Conservation (phyloP, 2,797 vertebrate species). For the Gallinago solitaria region DNA sequence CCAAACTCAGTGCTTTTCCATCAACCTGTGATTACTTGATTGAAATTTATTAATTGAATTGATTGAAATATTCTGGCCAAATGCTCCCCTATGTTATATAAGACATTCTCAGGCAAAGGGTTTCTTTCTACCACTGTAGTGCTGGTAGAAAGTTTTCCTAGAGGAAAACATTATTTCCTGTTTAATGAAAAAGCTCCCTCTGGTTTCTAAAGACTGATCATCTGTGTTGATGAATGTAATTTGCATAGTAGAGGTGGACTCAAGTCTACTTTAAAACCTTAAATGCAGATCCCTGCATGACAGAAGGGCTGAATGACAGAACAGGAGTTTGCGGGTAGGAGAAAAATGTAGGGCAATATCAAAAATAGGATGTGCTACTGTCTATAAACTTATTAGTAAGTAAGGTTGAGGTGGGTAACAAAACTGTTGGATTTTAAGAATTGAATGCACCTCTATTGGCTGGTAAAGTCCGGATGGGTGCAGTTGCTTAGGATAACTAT, state of each 20-base stretch:
- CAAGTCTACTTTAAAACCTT: neutral
- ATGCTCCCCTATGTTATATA: neutral
- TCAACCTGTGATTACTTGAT: neutral
- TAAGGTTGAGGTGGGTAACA: neutral
- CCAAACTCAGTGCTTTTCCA: neutral
- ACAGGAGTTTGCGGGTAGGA: neutral
- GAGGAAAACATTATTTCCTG: neutral
- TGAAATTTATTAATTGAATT: neutral
- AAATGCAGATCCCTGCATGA: accelerated
- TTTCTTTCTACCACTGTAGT: neutral
- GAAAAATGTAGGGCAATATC: accelerated
- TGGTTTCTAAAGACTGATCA: neutral
- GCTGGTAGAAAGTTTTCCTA: neutral
- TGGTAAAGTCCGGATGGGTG: neutral
- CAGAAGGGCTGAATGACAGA: neutral
- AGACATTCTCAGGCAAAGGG: neutral
- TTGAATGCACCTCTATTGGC: accelerated
- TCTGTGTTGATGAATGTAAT: too few species aligned
- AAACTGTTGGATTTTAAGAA: accelerated
- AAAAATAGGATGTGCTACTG: neutral
- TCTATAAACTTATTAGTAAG: neutral
- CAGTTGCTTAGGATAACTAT: neutral
- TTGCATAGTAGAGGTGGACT: accelerated
- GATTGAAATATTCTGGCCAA: neutral
- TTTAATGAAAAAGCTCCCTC: accelerated